A percentile compares a stretch with the other conserved stretches of the same genome.
Conservation (phyloP, 2,888 invertebrate species). For the Cryptus viduatorius region DNA sequence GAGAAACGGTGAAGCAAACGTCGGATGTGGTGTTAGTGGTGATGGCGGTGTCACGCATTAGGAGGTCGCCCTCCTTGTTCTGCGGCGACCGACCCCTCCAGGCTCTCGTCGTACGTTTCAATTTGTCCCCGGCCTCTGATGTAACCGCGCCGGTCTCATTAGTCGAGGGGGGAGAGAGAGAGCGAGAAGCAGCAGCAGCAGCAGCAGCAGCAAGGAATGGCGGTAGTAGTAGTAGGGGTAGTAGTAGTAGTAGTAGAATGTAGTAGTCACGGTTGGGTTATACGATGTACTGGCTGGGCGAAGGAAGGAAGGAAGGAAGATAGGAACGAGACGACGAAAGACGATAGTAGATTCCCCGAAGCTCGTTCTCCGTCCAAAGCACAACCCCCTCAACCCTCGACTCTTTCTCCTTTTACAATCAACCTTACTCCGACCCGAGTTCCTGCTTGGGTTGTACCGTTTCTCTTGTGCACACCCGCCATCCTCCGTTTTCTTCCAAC, state of each 20-base stretch:
- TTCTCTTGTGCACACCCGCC: slow-evolving; percentile 56
- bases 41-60: slow-evolving; percentile 77
- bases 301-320: slow-evolving; percentile 53
- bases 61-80: slow-evolving; percentile 76
- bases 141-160: slow-evolving; percentile 83
- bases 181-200: slow-evolving; percentile 3
- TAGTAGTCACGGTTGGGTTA: slow-evolving; percentile 50
- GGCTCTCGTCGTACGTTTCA: slow-evolving; percentile 82
- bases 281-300: slow-evolving; percentile 26
- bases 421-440: slow-evolving; percentile 76
- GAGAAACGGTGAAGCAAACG: slow-evolving; percentile 61
- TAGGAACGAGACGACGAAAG: slow-evolving; percentile 54
- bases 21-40: slow-evolving; percentile 61
- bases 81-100: slow-evolving; percentile 75
- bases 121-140: slow-evolving; percentile 83
- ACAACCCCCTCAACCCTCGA: slow-evolving; percentile 53
- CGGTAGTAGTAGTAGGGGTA: slow-evolving; percentile 41
- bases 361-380: slow-evolving; percentile 58
- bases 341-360: slow-evolving; percentile 48
- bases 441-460: slow-evolving; percentile 11
- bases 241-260: slow-evolving; percentile 41
- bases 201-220: slow-evolving; percentile 22
- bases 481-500: slow-evolving; percentile 68
- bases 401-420: slow-evolving; percentile 79
- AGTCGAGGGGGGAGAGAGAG: slow-evolving; percentile 75